Percentiles rank a stretch among this genome's conserved stretches.
These are phyloP conservation scores for Perodicticus potto DNA, from an alignment of 2,797 vertebrate genomes.

Conservation along the genomic window DNA sequence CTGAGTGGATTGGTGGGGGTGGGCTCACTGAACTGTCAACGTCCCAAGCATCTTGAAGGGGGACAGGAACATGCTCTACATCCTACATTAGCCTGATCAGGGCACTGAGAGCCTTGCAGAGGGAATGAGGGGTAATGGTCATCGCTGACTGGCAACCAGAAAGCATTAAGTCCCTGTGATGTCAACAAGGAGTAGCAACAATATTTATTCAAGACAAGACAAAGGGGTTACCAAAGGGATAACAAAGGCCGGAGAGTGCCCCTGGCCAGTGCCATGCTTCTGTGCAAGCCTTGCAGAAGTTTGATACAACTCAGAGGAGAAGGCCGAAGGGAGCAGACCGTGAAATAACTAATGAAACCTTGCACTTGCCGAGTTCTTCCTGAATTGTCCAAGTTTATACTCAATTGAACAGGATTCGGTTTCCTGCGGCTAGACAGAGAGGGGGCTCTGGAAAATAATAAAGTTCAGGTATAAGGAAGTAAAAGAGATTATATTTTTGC, in stretches of 20 bases:
- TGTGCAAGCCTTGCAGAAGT: background rate
- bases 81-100: background rate
- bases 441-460: background rate
- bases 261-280: no score
- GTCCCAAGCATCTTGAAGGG: background rate
- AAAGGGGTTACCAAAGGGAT: background rate
- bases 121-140: background rate
- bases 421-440: background rate
- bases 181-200: background rate
- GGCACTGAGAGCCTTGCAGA: background rate
- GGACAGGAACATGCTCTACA: background rate
- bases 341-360: background rate
- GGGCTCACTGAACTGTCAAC: background rate
- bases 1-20: background rate
- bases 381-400: slow-evolving; percentile 1
- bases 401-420: background rate
- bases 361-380: background rate
- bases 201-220: background rate
- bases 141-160: background rate
- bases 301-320: background rate
- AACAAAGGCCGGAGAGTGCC: background rate
- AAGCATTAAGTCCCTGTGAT: background rate
- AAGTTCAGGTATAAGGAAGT: background rate
- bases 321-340: background rate
- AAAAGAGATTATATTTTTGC: slow-evolving; percentile 9